phyloP scores from a whole-genome alignment of 2,113 vertebrate species.

The Phylloscopus trochiloides region DNA sequence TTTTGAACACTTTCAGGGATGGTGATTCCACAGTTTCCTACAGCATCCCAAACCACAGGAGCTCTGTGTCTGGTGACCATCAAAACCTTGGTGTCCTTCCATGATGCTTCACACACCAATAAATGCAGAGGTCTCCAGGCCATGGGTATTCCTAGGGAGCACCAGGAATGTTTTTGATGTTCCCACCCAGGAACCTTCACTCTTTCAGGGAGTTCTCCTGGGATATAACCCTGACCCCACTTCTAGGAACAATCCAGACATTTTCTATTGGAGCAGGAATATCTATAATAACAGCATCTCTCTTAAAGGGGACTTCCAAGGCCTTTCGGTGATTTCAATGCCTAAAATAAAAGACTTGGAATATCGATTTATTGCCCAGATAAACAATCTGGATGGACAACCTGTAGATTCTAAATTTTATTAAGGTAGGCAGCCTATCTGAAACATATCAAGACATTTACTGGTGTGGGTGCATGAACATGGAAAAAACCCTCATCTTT shows the following conservation, averaged over 20 bases:
- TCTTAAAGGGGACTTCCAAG: neutral
- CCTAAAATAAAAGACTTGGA: neutral
- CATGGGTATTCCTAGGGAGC: accelerated
- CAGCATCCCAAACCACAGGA: accelerated
- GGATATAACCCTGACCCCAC: neutral
- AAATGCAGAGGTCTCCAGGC: neutral
- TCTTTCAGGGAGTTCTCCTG: neutral
- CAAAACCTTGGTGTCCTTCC: neutral
- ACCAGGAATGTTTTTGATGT: neutral
- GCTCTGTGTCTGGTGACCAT: neutral
- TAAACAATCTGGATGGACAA: neutral
- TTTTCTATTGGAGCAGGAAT: neutral
- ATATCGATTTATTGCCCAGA: accelerated
- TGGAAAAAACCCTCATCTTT: accelerated
- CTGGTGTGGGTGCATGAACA: accelerated
- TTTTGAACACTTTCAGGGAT: neutral
- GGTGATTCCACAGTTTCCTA: neutral
- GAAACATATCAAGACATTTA: neutral
- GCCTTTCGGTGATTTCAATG: neutral
- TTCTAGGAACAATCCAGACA: neutral
- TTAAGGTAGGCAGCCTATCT: neutral
- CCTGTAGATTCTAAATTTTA: no score
- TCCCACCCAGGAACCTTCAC: neutral
- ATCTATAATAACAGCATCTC: accelerated
- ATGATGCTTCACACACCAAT: accelerated